phyloP scores from a whole-genome alignment of 2,888 invertebrate species.

The Dasysyrphus albostriatus region DNA sequence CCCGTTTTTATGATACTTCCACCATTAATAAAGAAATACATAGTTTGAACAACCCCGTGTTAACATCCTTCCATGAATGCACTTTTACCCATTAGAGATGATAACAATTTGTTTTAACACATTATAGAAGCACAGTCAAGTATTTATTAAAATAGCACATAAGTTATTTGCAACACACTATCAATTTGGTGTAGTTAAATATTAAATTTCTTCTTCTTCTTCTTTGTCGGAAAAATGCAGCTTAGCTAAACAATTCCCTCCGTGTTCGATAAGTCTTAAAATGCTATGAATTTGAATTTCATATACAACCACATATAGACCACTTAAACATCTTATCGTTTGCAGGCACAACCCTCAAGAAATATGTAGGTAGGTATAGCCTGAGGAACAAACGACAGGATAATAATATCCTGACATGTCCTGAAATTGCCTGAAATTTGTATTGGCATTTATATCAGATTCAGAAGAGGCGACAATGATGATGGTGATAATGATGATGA shows the following conservation, averaged over 20 bases:
- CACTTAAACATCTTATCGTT: constrained; percentile 3
- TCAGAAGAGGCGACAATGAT: not conserved
- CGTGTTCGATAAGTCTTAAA: constrained; percentile 4
- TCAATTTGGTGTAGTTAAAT: constrained; percentile 18
- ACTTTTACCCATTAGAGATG: constrained; percentile 25
- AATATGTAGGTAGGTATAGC: not conserved
- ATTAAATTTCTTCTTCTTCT: not conserved
- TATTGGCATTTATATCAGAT: constrained; percentile 63
- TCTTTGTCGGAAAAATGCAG: not conserved
- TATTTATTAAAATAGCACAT: constrained; percentile 3
- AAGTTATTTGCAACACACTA: constrained; percentile 24
- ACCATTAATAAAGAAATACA: constrained; percentile 21
- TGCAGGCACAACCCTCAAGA: constrained; percentile 3
- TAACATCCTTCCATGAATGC: constrained; percentile 32
- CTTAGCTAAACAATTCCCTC: not conserved
- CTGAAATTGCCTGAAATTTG: constrained; percentile 46
- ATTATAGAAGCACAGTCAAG: not conserved
- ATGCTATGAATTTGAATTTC: constrained; percentile 23
- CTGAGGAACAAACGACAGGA: constrained; percentile 49
- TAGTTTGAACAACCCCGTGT: constrained; percentile 15
- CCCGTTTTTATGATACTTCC: constrained; percentile 19
- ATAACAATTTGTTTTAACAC: constrained; percentile 24
- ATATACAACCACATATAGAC: not conserved
- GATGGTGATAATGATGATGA: not conserved
- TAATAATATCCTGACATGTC: constrained; percentile 43